Conservation (phyloP, 2,797 vertebrate genomes). For the Otolemur crassicaudatus region DNA sequence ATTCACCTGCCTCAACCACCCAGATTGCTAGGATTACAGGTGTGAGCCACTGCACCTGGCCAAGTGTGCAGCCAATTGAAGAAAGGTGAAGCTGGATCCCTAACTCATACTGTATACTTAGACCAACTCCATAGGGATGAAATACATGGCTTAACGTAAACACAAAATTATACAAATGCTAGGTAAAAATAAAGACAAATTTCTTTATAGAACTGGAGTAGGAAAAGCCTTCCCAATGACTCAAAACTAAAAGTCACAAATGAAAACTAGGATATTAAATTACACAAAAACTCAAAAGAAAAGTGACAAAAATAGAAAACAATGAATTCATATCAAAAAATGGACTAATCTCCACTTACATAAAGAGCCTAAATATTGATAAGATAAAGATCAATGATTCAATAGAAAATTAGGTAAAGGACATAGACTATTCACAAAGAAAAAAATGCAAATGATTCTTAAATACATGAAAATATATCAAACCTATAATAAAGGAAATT, state of each 20-base stretch:
- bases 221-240: slow-evolving; percentile 25
- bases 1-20: too few relatives aligned
- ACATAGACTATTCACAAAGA: background rate
- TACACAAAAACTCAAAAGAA: slow-evolving; percentile 12
- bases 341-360: background rate
- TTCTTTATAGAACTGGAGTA: background rate
- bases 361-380: slow-evolving; percentile 7
- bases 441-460: slow-evolving; percentile 43
- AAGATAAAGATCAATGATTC: slow-evolving; percentile 41
- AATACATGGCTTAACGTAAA: background rate
- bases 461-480: slow-evolving; percentile 46
- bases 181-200: background rate
- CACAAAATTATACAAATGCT: background rate
- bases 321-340: slow-evolving; percentile 21
- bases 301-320: slow-evolving; percentile 16
- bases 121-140: background rate
- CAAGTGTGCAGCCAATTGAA: background rate
- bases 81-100: slow-evolving; percentile 8
- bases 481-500: background rate
- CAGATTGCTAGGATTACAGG: too few relatives aligned
- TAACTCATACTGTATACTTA: background rate
- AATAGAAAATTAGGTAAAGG: slow-evolving; percentile 53
- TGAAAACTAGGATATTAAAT: slow-evolving; percentile 9
- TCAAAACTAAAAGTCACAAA: slow-evolving; percentile 42
- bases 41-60: too few relatives aligned